These are phyloP conservation scores for Lutraria lutraria DNA, from an alignment of 2,888 invertebrate species.

Conservation along the genomic window DNA sequence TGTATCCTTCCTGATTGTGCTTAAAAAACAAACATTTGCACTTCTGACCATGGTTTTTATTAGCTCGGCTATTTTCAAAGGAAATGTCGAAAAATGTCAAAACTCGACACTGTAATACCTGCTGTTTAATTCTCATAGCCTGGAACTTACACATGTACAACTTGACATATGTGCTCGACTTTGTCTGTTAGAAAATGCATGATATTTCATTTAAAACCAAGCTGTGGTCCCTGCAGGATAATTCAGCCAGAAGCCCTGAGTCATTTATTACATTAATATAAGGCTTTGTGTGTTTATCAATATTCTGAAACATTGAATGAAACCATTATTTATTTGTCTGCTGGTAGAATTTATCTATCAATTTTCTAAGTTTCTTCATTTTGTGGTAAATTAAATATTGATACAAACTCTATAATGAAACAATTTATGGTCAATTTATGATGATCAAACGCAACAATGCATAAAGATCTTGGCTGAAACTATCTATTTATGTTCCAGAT, in stretches of 20 bases:
- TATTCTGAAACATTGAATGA: background rate
- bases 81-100: no score
- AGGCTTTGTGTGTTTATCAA: background rate
- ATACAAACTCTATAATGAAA: background rate
- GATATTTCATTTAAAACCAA: background rate
- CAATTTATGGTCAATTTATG: conserved; percentile 11
- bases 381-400: background rate
- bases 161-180: background rate
- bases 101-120: no score
- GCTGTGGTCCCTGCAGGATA: background rate
- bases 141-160: no score
- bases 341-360: background rate
- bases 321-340: conserved; percentile 11
- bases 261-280: conserved; percentile 1
- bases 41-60: no score
- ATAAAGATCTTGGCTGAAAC: no score
- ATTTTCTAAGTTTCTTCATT: conserved; percentile 8
- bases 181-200: background rate
- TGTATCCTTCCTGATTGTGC: no score
- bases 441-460: background rate
- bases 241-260: background rate
- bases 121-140: no score
- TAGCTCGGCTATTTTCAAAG: no score
- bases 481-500: background rate
- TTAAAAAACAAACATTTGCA: no score